Conservation (phyloP, 2,113 vertebrate genomes). For the Puntigrus tetrazona region DNA sequence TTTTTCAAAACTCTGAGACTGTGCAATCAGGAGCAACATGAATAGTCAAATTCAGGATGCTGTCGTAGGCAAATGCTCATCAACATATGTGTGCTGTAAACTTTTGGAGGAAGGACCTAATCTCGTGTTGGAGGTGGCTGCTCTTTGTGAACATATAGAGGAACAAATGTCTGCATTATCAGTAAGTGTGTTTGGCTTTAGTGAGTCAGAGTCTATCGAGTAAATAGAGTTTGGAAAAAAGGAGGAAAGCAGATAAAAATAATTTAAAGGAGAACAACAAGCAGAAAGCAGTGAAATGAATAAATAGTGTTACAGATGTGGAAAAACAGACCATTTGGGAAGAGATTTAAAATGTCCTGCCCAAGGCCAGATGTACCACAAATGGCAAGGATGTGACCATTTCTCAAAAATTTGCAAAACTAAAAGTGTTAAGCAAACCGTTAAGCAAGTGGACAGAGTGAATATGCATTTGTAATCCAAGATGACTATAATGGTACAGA, state of each 20-base stretch:
- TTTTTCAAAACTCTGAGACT: not conserved
- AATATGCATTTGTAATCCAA: constrained; percentile 43
- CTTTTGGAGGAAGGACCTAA: constrained; percentile 14
- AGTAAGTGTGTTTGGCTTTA: too few relatives aligned
- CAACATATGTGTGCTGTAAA: not conserved
- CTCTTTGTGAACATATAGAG: constrained; percentile 23
- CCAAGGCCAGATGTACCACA: not conserved
- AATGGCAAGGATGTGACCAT: constrained; percentile 39
- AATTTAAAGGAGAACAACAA: not conserved
- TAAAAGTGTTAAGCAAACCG: constrained; percentile 1
- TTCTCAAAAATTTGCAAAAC: constrained; percentile 36
- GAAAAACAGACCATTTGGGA: constrained; percentile 34
- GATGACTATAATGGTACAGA: constrained; percentile 8
- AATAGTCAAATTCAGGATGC: not conserved
- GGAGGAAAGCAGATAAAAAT: constrained; percentile 5
- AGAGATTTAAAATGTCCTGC: constrained; percentile 45
- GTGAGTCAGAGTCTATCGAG: too few relatives aligned
- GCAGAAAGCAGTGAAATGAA: not conserved
- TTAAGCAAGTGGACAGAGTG: constrained; percentile 8
- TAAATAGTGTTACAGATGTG: constrained; percentile 40
- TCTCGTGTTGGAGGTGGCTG: not conserved
- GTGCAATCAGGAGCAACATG: not conserved
- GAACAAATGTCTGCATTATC: constrained; percentile 17
- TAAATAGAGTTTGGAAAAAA: constrained; percentile 19
- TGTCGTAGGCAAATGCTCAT: not conserved